Evolutionary conservation across 2,888 invertebrate genomes (phyloP), one percentile per base, ranked within the genome.

Genomic region (Acronicta leporina): DNA sequence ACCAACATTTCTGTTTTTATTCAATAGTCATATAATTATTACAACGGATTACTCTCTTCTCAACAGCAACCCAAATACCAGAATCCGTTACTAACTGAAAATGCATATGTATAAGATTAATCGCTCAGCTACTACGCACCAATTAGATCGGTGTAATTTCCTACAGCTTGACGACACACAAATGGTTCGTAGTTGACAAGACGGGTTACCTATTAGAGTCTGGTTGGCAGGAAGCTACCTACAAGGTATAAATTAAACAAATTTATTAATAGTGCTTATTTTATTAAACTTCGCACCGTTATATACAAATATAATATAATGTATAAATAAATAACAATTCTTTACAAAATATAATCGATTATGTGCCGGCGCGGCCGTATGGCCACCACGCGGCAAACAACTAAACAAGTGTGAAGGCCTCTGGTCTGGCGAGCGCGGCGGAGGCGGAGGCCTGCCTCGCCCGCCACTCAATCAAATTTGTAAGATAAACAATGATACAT

Each of bases 291-390:
- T 92, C 91, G 92, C 92, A 92, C 92, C 89, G 83, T 92, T 92
- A 92, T 92, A 91, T 93, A 93, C 91, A 93, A 92, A 93, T 92
- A 92, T 86, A 92, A 93, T 92, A 92, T 86, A 88, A 91, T 91
- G 92, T 92, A 92, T 93, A 92, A 92, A 92, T 92, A 92, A 92
- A 92, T 92, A 93, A 93, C 92, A 92, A 92, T 83, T 90, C 88
- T 89, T 92, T 93, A 92, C 86, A 93, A 92, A 93, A 93, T 92
- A 92, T 89, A 91, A 92, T 87, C 81, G 87, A 85, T 87, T 82
- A 82, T 82, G 80, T 81, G 81, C 77, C 80, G 80, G 72, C 77
- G 75, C 63, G 56, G 57, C 55, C 55, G 49, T 33, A 47, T 46
- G 59, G 60, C 52, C 38, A 16, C 6, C 9, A 30, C 64, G 72